Conservation (phyloP, 2,113 vertebrate genomes). For the Acanthochromis polyacanthus region DNA sequence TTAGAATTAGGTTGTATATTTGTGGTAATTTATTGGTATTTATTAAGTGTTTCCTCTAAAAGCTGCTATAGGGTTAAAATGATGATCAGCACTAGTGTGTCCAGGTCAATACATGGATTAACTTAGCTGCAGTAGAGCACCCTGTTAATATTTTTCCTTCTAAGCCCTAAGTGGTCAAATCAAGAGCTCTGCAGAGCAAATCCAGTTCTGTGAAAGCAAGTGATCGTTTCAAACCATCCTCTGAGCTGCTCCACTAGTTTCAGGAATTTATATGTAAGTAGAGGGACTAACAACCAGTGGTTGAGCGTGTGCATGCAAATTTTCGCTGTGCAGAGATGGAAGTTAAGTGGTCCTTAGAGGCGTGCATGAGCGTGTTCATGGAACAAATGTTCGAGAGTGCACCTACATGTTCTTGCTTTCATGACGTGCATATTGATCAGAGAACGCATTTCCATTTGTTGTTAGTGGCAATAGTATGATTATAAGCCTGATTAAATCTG, state of each 20-base stretch:
- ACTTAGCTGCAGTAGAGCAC: neutral
- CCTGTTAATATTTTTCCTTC: neutral
- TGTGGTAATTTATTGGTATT: too few relatives aligned
- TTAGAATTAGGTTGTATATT: too few relatives aligned
- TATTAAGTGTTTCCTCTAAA: too few relatives aligned
- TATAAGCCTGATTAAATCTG: conserved; percentile 67
- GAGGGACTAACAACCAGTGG: neutral
- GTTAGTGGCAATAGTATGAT: conserved; percentile 43
- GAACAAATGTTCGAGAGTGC: conserved; percentile 20
- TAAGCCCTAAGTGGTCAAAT: neutral
- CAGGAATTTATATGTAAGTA: neutral
- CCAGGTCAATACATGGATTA: neutral
- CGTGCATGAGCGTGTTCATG: conserved; percentile 6
- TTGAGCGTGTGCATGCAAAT: conserved; percentile 3
- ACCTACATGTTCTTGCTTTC: conserved; percentile 32
- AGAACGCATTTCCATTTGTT: conserved; percentile 48
- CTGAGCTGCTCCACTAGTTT: neutral
- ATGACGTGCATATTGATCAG: conserved; percentile 56
- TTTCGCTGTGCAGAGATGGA: neutral
- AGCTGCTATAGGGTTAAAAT: neutral
- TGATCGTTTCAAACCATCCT: neutral
- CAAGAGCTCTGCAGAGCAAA: neutral
- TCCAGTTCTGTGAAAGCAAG: conserved; percentile 10
- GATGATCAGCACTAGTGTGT: neutral
- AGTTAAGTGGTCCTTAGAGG: neutral